A percentile compares a stretch with the other conserved stretches of the same genome.
phyloP scores from a whole-genome alignment of 2,888 invertebrate species.

The Caenorhabditis sp. region DNA sequence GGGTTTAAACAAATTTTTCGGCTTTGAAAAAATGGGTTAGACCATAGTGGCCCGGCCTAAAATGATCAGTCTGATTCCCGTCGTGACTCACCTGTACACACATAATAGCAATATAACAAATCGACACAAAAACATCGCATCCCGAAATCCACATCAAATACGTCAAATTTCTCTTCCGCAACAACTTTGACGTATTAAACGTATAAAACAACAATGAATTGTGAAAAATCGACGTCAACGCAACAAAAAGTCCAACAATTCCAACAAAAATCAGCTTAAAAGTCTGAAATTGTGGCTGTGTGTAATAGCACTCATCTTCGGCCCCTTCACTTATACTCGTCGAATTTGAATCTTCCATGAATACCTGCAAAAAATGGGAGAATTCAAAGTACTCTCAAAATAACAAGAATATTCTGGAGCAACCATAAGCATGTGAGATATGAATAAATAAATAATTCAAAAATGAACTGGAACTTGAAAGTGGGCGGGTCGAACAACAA shows the following conservation, averaged over 20 bases:
- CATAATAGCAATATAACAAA: constrained; percentile 66
- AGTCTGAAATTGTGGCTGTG: constrained; percentile 38
- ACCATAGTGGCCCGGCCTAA: background rate
- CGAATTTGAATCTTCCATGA: background rate
- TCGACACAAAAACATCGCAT: constrained; percentile 63
- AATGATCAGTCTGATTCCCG: too few relatives aligned
- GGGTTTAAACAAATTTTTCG: too few relatives aligned
- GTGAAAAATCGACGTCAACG: constrained; percentile 61
- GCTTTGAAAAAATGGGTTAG: too few relatives aligned
- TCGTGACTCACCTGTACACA: constrained; percentile 50
- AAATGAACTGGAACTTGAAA: background rate
- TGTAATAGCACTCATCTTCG: constrained; percentile 20
- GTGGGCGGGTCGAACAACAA: background rate
- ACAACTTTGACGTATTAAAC: constrained; percentile 54
- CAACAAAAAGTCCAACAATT: constrained; percentile 57
- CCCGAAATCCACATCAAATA: constrained; percentile 64
- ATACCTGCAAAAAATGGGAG: background rate
- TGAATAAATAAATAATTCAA: background rate
- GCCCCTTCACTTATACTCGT: background rate
- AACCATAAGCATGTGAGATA: background rate
- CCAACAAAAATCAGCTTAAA: constrained; percentile 68
- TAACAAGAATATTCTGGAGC: too few relatives aligned
- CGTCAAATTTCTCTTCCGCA: constrained; percentile 57
- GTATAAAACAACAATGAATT: constrained; percentile 65
- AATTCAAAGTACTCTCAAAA: too few relatives aligned